Evolutionary conservation across 2,113 vertebrate species (phyloP), one percentile per base, ranked within the genome.

Genomic region (Xyliphius kryptos): DNA sequence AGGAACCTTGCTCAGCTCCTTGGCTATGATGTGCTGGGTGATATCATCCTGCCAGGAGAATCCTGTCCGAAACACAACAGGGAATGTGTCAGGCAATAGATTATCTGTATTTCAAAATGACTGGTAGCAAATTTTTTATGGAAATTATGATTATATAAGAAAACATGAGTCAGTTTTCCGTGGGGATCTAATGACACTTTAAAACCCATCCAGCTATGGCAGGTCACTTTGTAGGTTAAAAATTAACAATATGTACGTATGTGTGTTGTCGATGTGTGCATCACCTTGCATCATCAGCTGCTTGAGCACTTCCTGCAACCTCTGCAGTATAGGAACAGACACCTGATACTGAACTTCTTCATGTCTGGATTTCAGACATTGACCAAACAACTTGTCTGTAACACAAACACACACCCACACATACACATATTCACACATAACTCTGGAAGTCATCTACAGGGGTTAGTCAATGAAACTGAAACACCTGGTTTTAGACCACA

Each of bases 21-120:
- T 93, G 1, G 93, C 90, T 77, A 98, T 91, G 72, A 97, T 90
- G 49, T 90, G 89, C 72, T 97, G 96, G 1, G 96, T 98, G 77
- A 97, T 86, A 73, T 92, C 90, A 56, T 98, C 91, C 52, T 93
- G 93, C 96, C 96, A 98, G 0, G 94, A 97, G 67, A 96, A 77
- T 72, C 94, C 96, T 98, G 75, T 22, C 62, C 12, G 36, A 56
- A n/a, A 52, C 22, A 59, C 59, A 67, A n/a, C n/a, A n/a, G n/a
- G n/a, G n/a, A n/a, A n/a, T n/a, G n/a, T n/a, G n/a, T n/a, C n/a
- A n/a, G n/a, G n/a, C n/a, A n/a, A n/a, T n/a, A n/a, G n/a, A n/a
- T n/a, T n/a, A n/a, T n/a, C n/a, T n/a, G n/a, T n/a, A n/a, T n/a
- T n/a, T n/a, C n/a, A n/a, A n/a, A n/a, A n/a, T n/a, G n/a, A n/a